phyloP scores from a whole-genome alignment of 2,113 vertebrate genomes.

The Sturnus vulgaris region DNA sequence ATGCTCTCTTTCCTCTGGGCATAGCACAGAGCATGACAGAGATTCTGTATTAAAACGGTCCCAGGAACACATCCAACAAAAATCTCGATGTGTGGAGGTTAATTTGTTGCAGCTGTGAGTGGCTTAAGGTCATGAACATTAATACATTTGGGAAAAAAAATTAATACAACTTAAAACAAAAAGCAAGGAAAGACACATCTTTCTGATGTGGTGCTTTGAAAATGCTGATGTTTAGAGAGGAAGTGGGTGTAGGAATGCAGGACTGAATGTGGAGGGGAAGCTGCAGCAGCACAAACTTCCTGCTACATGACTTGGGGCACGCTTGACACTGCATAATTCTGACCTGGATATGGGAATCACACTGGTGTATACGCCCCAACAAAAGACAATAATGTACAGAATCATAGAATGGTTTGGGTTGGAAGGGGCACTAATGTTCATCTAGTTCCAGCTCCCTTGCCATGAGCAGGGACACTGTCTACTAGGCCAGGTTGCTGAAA shows the following conservation, averaged over 20 bases:
- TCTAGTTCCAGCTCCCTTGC: neutral
- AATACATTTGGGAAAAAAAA: slow-evolving; percentile 1
- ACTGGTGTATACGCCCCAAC: neutral
- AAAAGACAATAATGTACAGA: neutral
- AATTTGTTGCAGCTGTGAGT: slow-evolving; percentile 23
- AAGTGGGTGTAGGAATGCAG: neutral
- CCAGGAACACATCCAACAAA: neutral
- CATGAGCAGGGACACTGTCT: neutral
- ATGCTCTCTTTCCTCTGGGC: neutral
- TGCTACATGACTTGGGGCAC: rapidly evolving
- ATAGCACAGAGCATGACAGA: neutral
- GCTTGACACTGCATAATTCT: neutral
- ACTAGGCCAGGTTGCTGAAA: neutral
- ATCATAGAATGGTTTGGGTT: neutral
- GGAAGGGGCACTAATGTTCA: neutral
- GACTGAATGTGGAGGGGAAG: neutral
- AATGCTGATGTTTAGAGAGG: neutral
- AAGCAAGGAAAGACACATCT: neutral
- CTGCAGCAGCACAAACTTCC: neutral
- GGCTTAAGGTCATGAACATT: neutral
- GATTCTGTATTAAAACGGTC: neutral
- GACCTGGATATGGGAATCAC: neutral
- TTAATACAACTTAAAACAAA: neutral
- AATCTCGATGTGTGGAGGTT: slow-evolving; percentile 12
- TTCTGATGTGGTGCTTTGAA: neutral